Evolutionary conservation across 2,797 vertebrate species (phyloP), one percentile per base, ranked within the genome.

Genomic region (Pristis pectinata): DNA sequence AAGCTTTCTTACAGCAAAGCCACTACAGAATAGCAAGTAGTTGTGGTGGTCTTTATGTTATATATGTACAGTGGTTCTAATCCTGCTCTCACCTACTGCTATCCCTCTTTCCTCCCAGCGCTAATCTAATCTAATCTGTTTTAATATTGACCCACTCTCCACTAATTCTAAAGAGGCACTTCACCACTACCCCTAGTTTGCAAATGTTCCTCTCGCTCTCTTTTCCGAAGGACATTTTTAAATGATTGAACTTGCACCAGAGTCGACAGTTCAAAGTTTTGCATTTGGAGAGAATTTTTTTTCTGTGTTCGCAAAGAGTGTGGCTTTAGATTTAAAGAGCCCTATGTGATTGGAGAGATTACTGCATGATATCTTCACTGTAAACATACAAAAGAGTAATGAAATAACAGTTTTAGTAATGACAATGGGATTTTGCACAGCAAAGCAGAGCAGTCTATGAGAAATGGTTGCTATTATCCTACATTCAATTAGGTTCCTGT

Each of bases 381-480:
- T 56, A 15, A 94, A 15, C 11, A 22, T 92, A 64, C 87, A 41
- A 67, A 37, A 41, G 87, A 49, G 24, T 49, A 53, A 76, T 49
- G 27, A 30, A 72, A 74, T 94, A 76, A 56, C 70, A 37, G 2
- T 27, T 7, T 2, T 11, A 61, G 59, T 53, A 56, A 74, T 94
- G 44, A 72, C 76, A 94, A n/a, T 30, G 13, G 44, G 13, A 30
- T 1, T 13, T 27, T n/a, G 30, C 92, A 74, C 0, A 93, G 67
- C 44, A 93, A 93, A 34, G 49, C 70, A 37, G 93, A 72, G 59
- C 59, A 64, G 87, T 30, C 24, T 53, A 70, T 92, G 61, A 74
- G 72, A 93, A 49, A 74, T 92, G 49, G 56, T 13, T 61, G 53
- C 83, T 61, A 87, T 87, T 87, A 70, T 56, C 94, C 64, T 76